Evolutionary conservation across 2,113 vertebrate genomes (phyloP).

Genomic region (Tangachromis dhanisi): DNA sequence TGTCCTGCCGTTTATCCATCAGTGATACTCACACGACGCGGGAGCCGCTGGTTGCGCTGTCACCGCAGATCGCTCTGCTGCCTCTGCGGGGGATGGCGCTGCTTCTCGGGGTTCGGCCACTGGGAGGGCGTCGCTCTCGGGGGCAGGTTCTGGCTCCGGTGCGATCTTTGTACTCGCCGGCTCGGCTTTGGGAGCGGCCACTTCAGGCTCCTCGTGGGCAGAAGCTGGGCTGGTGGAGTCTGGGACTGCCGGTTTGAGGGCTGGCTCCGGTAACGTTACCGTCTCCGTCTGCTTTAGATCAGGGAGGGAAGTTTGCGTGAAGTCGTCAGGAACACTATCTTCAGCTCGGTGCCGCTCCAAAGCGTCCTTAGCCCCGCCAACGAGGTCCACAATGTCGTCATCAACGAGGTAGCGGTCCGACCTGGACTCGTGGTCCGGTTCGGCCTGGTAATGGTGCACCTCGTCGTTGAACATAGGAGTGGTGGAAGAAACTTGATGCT

Average conservation of each 20-base stretch:
- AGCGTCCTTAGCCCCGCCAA: constrained; percentile 65
- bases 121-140: constrained; percentile 54
- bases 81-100: constrained; percentile 49
- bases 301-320: neutral
- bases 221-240: constrained; percentile 27
- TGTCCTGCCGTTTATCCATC: no score
- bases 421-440: neutral
- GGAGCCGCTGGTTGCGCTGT: constrained; percentile 48
- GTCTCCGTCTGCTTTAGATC: neutral
- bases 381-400: constrained; percentile 68
- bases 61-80: constrained; percentile 36
- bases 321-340: constrained; percentile 14
- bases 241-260: neutral
- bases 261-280: neutral
- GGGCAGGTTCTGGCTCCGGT: neutral
- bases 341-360: constrained; percentile 54
- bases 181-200: constrained; percentile 17
- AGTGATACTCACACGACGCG: constrained; percentile 55
- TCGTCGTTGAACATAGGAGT: constrained; percentile 44
- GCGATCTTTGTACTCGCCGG: neutral
- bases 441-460: constrained; percentile 45
- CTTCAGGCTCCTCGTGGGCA: neutral
- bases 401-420: constrained; percentile 19
- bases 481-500: constrained; percentile 59
- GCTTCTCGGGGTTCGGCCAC: constrained; percentile 31